Evolutionary conservation across 2,888 invertebrate species (phyloP).

Genomic region (Microctonus aethiopoides): DNA sequence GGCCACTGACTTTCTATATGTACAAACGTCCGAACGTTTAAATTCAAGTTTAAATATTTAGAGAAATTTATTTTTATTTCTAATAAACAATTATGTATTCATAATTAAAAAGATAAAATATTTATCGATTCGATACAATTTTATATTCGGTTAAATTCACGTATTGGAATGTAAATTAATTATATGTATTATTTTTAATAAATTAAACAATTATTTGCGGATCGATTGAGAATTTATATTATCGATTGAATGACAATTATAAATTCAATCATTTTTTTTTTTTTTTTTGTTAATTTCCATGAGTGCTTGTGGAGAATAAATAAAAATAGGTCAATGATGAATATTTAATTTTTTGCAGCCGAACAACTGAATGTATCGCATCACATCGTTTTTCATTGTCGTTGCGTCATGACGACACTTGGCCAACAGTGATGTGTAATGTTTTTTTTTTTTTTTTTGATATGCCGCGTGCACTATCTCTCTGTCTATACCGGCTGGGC

Average conservation of each 20-base stretch:
- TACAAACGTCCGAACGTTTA: background rate
- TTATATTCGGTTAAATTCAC: background rate
- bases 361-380: constrained; percentile 29
- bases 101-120: too few species aligned
- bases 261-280: background rate
- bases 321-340: constrained; percentile 55
- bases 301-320: constrained; percentile 50
- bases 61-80: too few species aligned
- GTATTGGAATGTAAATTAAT: too few species aligned
- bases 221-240: background rate
- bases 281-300: background rate
- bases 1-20: background rate
- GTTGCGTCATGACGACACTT: constrained; percentile 29
- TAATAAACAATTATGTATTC: too few species aligned
- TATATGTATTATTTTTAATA: background rate
- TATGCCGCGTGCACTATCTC: background rate
- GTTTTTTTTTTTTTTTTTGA: too few species aligned
- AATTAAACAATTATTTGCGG: background rate
- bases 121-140: too few species aligned
- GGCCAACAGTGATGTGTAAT: constrained; percentile 7
- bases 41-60: too few species aligned
- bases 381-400: constrained; percentile 3
- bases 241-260: background rate
- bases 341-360: constrained; percentile 63
- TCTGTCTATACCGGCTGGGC: constrained; percentile 4